phyloP scores from a whole-genome alignment of 2,888 invertebrate species.

The Plagodis dolabraria region DNA sequence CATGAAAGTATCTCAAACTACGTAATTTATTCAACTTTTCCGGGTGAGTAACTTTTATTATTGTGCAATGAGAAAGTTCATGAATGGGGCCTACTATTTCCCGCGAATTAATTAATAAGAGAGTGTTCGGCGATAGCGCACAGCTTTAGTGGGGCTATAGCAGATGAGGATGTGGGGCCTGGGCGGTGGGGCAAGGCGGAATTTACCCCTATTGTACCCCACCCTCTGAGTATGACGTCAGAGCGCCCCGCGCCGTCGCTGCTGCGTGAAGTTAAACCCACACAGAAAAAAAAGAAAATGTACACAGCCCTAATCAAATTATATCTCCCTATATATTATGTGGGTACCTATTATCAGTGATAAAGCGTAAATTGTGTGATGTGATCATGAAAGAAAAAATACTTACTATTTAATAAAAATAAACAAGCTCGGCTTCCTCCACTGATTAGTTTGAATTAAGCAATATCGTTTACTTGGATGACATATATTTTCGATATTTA shows the following conservation, averaged over 20 bases:
- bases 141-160: slow-evolving; percentile 40
- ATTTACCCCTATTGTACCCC: slow-evolving; percentile 24
- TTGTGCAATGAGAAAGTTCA: slow-evolving; percentile 15
- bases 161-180: slow-evolving; percentile 16
- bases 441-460: no score
- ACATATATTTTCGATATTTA: no score
- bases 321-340: slow-evolving; percentile 9
- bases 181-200: slow-evolving; percentile 19
- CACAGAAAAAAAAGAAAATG: no score
- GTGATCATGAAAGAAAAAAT: neutral
- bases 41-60: no score
- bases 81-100: slow-evolving; percentile 43
- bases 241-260: no score
- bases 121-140: slow-evolving; percentile 42
- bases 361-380: slow-evolving; percentile 25
- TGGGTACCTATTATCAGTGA: slow-evolving; percentile 23
- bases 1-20: no score
- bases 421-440: no score
- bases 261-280: slow-evolving; percentile 34
- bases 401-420: no score
- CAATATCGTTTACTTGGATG: no score
- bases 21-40: no score
- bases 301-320: slow-evolving; percentile 43
- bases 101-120: slow-evolving; percentile 48
- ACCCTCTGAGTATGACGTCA: slow-evolving; percentile 52